A percentile compares a stretch with the other conserved stretches of the same genome.
These are phyloP conservation scores for Podarcis muralis DNA, from an alignment of 2,113 vertebrate genomes.

Conservation along the genomic window DNA sequence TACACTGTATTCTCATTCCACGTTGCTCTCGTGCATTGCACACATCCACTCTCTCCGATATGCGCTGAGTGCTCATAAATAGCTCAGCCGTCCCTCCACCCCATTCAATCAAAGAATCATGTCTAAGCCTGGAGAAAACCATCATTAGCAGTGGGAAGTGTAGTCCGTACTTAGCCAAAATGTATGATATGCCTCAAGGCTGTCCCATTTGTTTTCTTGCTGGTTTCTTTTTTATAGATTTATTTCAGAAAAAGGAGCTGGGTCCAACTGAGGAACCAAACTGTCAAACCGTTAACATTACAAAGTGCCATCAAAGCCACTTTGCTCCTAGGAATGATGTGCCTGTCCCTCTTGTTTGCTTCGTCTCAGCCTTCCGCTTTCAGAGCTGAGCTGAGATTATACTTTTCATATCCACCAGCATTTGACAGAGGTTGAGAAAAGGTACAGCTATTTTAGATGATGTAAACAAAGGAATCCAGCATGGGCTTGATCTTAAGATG, in stretches of 20 bases:
- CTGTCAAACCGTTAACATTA: background rate
- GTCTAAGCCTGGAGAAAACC: background rate
- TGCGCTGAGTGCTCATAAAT: background rate
- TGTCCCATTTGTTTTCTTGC: background rate
- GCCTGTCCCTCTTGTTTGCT: background rate
- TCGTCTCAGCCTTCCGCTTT: background rate
- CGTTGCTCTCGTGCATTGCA: background rate
- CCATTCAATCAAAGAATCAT: background rate
- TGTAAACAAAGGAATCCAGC: background rate
- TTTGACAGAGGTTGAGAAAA: background rate
- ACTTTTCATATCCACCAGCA: background rate
- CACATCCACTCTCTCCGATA: background rate
- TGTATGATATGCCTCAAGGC: background rate
- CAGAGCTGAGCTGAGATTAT: background rate
- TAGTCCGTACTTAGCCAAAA: background rate
- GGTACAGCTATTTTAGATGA: background rate
- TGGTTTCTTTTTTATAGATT: background rate
- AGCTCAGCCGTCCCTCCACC: background rate
- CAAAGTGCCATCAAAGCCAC: background rate
- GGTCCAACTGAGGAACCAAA: background rate
- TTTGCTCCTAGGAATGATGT: background rate
- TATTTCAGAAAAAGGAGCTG: background rate
- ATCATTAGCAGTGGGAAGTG: background rate
- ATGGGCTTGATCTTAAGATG: background rate
- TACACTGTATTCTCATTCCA: background rate